Evolutionary conservation across 1,140 invertebrate species (phyloP).

Genomic region (Drosophila triauraria): DNA sequence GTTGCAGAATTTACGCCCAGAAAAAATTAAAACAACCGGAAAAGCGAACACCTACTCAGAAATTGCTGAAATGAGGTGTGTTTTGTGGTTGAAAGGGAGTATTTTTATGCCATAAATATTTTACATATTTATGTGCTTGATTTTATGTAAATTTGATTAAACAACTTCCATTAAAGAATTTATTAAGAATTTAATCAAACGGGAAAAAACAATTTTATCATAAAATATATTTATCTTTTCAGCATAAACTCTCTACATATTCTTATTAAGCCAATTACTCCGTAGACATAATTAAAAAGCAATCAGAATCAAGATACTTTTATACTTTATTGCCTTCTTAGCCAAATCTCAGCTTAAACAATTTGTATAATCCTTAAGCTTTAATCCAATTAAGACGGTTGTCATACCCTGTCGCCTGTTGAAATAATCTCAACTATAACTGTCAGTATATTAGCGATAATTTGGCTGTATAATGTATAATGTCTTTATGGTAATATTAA

Average conservation of each 20-base stretch:
- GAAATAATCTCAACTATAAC: conserved; percentile 31
- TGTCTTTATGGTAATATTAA: conserved; percentile 18
- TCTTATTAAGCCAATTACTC: neutral
- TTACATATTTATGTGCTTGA: neutral
- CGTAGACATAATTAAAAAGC: neutral
- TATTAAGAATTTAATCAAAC: neutral
- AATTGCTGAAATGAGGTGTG: neutral
- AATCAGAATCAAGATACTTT: too few species aligned
- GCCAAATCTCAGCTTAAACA: neutral
- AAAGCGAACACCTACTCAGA: neutral
- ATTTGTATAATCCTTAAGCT: neutral
- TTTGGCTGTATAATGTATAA: conserved; percentile 13
- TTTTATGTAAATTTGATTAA: neutral
- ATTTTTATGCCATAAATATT: neutral
- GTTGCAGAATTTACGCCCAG: conserved; percentile 10
- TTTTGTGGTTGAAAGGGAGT: neutral
- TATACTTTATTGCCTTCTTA: neutral
- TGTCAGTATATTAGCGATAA: conserved; percentile 30
- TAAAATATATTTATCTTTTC: too few species aligned
- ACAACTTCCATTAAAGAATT: neutral
- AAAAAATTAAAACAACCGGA: conserved; percentile 13
- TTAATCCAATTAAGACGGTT: conserved; percentile 10
- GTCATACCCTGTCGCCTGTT: neutral
- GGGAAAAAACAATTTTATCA: too few species aligned
- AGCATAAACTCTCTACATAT: neutral